These are phyloP conservation scores for Cryptoprocta ferox DNA, from an alignment of 2,797 vertebrate species.

Conservation along the genomic window DNA sequence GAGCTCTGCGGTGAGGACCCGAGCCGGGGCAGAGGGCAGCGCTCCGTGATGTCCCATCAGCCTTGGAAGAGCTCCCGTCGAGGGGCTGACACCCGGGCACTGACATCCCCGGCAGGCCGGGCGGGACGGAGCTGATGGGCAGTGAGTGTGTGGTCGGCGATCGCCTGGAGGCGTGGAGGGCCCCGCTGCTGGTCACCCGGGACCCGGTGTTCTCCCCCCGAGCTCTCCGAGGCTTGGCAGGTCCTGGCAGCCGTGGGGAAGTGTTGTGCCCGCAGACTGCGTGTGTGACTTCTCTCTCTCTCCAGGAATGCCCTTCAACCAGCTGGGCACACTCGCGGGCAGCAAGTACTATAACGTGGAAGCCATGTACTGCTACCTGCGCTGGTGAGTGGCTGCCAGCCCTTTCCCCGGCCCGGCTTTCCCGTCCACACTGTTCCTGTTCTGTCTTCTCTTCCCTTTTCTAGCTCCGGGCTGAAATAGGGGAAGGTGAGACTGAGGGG, in stretches of 20 bases:
- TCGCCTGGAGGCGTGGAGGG: background rate
- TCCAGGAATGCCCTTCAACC: conserved; percentile 98
- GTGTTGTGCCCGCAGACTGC: background rate
- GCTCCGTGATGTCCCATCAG: background rate
- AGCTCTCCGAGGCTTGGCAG: background rate
- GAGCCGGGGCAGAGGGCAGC: background rate
- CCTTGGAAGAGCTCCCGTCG: background rate
- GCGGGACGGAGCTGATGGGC: background rate
- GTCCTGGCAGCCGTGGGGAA: background rate
- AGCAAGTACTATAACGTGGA: conserved; percentile 98
- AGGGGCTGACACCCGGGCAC: background rate
- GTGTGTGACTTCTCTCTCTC: background rate
- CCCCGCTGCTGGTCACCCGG: background rate
- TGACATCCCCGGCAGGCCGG: background rate
- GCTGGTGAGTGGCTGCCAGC: conserved; percentile 91
- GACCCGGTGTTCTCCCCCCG: background rate
- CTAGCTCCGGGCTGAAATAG: background rate
- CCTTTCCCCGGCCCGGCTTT: background rate
- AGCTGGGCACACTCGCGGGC: conserved; percentile 96
- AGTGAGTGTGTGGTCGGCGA: background rate
- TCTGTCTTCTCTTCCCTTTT: background rate
- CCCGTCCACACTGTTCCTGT: fast-evolving
- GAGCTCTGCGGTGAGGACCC: background rate
- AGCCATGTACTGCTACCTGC: conserved; percentile 97
- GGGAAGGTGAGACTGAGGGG: background rate